Percentiles rank a stretch among this genome's conserved stretches.
phyloP scores from a whole-genome alignment of 92 coral and sea anemone genomes.

The Palythoa grandiflora region DNA sequence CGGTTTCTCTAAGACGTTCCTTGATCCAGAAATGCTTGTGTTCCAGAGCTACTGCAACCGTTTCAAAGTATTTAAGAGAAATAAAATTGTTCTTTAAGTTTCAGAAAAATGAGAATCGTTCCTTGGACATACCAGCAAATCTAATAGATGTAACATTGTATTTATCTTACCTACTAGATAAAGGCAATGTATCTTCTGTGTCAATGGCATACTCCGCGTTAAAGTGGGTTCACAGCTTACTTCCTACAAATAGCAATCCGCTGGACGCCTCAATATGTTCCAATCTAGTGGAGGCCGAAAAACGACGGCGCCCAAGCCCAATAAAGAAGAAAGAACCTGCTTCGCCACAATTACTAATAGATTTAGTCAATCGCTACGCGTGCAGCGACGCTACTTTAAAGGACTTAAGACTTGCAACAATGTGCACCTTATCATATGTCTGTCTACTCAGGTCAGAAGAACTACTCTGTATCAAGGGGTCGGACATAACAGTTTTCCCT shows the following conservation, averaged over 20 bases:
- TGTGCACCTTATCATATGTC: conserved; percentile 39
- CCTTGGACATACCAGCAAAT: not conserved
- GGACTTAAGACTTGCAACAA: conserved; percentile 54
- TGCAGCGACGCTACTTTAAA: conserved; percentile 29
- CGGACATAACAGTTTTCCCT: conserved; percentile 5
- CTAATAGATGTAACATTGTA: conserved; percentile 22
- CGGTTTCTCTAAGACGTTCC: not conserved
- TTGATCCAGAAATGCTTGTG: not conserved
- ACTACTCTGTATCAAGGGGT: conserved; percentile 37
- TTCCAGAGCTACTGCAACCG: not conserved
- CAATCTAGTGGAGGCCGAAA: conserved; percentile 53
- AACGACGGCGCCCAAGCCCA: conserved; percentile 16
- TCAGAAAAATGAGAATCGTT: conserved; percentile 27
- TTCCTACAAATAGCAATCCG: conserved; percentile 46
- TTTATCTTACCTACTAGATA: conserved; percentile 34
- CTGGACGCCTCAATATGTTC: conserved; percentile 35
- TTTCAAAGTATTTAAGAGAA: conserved; percentile 6
- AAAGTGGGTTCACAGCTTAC: conserved; percentile 55
- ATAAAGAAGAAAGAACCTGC: conserved; percentile 52
- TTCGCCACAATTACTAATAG: conserved; percentile 5
- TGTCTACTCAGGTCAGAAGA: conserved; percentile 48
- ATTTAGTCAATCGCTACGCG: conserved; percentile 22
- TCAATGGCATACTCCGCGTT: conserved; percentile 58
- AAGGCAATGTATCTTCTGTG: conserved; percentile 33
- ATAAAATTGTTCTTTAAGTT: conserved; percentile 1